Conservation (phyloP, 1,140 invertebrate species). For the Drosophila orena region DNA sequence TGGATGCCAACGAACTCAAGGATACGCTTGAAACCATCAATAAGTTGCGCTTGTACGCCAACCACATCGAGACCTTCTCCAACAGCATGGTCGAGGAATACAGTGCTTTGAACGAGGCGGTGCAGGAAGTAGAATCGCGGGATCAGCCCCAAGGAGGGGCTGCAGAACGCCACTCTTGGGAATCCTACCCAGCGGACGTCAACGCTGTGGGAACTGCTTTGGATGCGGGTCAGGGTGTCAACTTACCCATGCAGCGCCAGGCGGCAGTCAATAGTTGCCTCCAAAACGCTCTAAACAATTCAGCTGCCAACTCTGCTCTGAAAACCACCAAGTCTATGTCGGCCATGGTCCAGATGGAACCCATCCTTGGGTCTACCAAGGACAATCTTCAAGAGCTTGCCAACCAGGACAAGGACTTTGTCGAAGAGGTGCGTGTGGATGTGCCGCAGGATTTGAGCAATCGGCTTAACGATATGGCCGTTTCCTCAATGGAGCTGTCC, state of each 20-base stretch:
- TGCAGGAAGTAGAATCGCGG: neutral
- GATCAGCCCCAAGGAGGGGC: neutral
- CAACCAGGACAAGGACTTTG: neutral
- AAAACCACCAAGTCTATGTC: slow-evolving; percentile 16
- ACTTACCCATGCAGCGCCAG: neutral
- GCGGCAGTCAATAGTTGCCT: slow-evolving; percentile 17
- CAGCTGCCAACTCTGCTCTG: neutral
- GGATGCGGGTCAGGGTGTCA: neutral
- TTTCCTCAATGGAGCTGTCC: slow-evolving; percentile 72
- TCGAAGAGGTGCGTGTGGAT: slow-evolving; percentile 44
- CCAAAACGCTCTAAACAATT: neutral
- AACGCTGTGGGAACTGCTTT: slow-evolving; percentile 18
- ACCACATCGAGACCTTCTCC: slow-evolving; percentile 61
- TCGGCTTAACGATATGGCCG: slow-evolving; percentile 61
- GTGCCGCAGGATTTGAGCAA: slow-evolving; percentile 51
- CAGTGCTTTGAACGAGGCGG: slow-evolving; percentile 10
- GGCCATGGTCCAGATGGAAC: slow-evolving; percentile 2
- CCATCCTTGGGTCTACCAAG: no score
- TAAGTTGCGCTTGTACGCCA: slow-evolving; percentile 52
- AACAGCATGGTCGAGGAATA: slow-evolving; percentile 63
- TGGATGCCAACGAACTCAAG: slow-evolving; percentile 43
- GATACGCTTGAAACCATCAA: slow-evolving; percentile 57
- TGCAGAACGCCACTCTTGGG: slow-evolving; percentile 14
- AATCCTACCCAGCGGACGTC: slow-evolving; percentile 21
- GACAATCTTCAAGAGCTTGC: neutral